Conservation (phyloP, 2,113 vertebrate genomes). For the Archilochus colubris region DNA sequence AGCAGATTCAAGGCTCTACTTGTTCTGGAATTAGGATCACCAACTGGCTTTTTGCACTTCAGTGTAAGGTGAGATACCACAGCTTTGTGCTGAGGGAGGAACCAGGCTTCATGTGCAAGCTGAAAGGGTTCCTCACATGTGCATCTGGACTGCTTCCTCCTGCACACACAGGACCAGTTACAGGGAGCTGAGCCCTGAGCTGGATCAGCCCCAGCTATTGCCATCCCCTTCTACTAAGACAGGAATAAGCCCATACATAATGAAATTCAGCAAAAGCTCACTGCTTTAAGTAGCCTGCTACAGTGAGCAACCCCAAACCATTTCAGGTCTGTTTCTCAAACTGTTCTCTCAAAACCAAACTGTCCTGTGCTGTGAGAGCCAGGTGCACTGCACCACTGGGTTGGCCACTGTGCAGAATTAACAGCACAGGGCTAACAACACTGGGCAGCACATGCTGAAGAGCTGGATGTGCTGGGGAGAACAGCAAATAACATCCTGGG, state of each 20-base stretch:
- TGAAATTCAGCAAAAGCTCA: neutral
- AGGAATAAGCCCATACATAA: neutral
- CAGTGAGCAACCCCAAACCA: neutral
- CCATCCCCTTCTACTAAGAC: neutral
- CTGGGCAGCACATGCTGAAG: accelerated
- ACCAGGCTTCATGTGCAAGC: neutral
- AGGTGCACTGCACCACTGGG: neutral
- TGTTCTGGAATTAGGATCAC: neutral
- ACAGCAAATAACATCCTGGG: neutral
- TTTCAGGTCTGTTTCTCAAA: neutral
- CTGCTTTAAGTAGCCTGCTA: neutral
- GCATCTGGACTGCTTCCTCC: neutral
- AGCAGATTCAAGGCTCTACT: neutral
- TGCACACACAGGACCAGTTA: neutral
- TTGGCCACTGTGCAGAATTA: neutral
- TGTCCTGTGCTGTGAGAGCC: accelerated
- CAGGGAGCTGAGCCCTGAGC: accelerated
- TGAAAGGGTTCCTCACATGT: neutral
- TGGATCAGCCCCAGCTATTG: neutral
- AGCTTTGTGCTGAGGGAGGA: neutral
- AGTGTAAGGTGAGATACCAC: neutral
- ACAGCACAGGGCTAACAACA: neutral
- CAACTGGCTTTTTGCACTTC: neutral
- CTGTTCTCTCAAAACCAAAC: neutral
- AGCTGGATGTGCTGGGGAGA: neutral